Evolutionary conservation across 2,797 vertebrate genomes (phyloP), one percentile per base, ranked within the genome.

Genomic region (Rhinogobio ventralis): DNA sequence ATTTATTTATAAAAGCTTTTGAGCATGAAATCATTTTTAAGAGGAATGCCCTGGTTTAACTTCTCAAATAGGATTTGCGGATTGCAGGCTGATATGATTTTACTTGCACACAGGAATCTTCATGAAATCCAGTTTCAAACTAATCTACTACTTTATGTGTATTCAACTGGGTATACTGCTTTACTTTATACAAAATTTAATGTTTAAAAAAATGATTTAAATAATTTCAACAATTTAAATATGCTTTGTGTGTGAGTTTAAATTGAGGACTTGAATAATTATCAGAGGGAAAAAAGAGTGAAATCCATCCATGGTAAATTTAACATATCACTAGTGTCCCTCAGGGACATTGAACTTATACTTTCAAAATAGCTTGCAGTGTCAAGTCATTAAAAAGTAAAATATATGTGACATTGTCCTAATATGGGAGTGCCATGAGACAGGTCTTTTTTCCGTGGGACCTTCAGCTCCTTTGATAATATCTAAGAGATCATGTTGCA

Each of bases 401-500:
- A 66, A 79, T 64, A 0, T 20, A 46, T 78, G 57, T 64, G n/a
- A 64, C 42, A 66, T 15, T 49, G 25, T 49, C 60, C 36, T 28
- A 25, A 77, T 53, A 60, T 45, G 60, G 57, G 42, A 66, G 60
- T 15, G 17, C 2, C 60, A 51, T 68, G 64, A 68, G 30, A 79
- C 67, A 14, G 11, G 2, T 2, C 0, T 25, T 25, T 42, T n/a
- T 53, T 30, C 33, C n/a, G 20, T 80, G 46, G 46, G 78, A 68
- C 46, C 20, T 68, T 68, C 62, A 51, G 28, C 30, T 68, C 45
- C 20, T 80, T 51, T 66, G 77, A 80, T 80, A 68, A 51, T 80
- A 80, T 68, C 46, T 68, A 36, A 68, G 10, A 89, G 86, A 85
- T 89, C 87, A 75, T 78, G 49, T 74, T 60, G 60, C 55, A 45